Percentiles rank a stretch among this genome's conserved stretches.
Evolutionary conservation across 64 coral and sea anemone species (phyloP).

Genomic region (Pocillopora damicornis): DNA sequence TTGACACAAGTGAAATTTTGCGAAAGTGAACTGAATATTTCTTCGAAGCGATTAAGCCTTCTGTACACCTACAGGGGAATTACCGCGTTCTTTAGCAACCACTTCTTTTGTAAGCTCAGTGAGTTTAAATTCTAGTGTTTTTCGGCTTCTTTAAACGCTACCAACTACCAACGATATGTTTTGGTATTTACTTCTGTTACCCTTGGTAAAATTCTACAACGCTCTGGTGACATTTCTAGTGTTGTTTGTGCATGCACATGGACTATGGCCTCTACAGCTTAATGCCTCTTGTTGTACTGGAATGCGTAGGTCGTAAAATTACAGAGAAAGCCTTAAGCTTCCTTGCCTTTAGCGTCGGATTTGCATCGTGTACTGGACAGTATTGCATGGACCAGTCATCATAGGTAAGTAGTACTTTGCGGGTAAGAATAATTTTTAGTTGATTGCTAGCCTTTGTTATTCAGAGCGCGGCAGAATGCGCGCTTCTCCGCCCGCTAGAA

Average conservation of each 20-base stretch:
- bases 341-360: neutral
- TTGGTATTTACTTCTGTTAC: neutral
- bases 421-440: too few species aligned
- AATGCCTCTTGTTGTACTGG: neutral
- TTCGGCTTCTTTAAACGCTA: neutral
- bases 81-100: conserved; percentile 6
- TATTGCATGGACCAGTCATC: neutral
- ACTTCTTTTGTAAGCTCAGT: neutral
- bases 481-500: too few species aligned
- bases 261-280: neutral
- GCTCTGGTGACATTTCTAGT: neutral
- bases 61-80: neutral
- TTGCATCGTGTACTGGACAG: neutral
- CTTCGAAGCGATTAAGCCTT: neutral
- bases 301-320: neutral
- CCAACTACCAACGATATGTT: neutral
- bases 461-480: too few species aligned
- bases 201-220: neutral
- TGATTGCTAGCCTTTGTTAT: too few species aligned
- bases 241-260: neutral
- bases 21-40: conserved; percentile 12
- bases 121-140: neutral
- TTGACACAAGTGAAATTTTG: neutral
- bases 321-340: neutral
- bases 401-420: neutral